Conservation (phyloP, 2,888 invertebrate species). For the Phengaris arion region DNA sequence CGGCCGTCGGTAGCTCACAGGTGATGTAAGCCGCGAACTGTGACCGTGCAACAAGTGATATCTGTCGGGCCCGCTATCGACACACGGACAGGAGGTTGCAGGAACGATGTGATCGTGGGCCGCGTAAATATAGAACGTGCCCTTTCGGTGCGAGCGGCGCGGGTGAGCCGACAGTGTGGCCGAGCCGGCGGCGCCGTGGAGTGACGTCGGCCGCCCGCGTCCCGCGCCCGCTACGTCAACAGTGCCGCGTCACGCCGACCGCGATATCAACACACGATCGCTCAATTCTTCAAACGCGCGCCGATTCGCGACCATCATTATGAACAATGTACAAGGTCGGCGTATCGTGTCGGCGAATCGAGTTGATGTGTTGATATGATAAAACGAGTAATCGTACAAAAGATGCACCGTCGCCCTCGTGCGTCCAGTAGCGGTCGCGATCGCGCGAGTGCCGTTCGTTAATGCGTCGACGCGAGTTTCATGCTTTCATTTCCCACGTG, state of each 20-base stretch:
- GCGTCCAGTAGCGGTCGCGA: conserved; percentile 64
- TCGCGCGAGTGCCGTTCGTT: conserved; percentile 60
- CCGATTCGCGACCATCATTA: conserved; percentile 42
- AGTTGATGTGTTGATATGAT: conserved; percentile 67
- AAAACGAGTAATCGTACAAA: conserved; percentile 56
- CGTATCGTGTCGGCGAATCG: conserved; percentile 38
- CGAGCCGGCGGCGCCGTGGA: conserved; percentile 59
- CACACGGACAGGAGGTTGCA: conserved; percentile 55
- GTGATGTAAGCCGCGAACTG: conserved; percentile 50
- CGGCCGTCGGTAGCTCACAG: conserved; percentile 58
- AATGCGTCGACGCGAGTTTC: conserved; percentile 50
- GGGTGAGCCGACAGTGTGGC: conserved; percentile 55
- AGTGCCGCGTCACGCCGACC: conserved; percentile 64
- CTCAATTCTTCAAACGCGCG: conserved; percentile 39
- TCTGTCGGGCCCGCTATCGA: conserved; percentile 54
- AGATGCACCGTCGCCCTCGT: conserved; percentile 52
- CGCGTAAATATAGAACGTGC: conserved; percentile 74
- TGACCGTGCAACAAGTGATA: conserved; percentile 78
- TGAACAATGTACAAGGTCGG: conserved; percentile 32
- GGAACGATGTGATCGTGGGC: conserved; percentile 68
- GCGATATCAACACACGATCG: conserved; percentile 55
- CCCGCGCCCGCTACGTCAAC: conserved; percentile 75
- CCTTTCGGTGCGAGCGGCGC: conserved; percentile 71
- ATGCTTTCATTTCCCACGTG: conserved; percentile 40
- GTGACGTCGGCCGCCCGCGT: conserved; percentile 71